Percentiles rank a stretch among this genome's conserved stretches.
These are phyloP conservation scores for Eurytemora carolleeae DNA, from an alignment of 1,140 invertebrate species.

Conservation along the genomic window DNA sequence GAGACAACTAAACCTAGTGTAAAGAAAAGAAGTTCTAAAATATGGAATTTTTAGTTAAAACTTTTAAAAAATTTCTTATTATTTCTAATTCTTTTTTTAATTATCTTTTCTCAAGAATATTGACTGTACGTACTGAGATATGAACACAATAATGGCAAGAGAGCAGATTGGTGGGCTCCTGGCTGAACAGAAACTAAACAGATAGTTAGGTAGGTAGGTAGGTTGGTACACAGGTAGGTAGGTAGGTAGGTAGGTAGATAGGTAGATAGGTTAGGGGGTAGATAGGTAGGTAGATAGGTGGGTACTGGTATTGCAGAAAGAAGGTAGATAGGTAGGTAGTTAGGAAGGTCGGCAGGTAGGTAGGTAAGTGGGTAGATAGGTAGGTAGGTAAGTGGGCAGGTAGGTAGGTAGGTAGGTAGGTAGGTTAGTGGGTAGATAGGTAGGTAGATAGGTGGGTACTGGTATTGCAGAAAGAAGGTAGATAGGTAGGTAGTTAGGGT, in stretches of 20 bases:
- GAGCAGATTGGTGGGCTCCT: neutral
- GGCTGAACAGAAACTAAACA: constrained; percentile 7
- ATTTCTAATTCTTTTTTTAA: too few relatives aligned
- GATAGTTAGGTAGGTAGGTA: neutral
- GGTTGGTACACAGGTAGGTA: neutral
- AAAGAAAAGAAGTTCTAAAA: neutral
- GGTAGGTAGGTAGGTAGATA: too few relatives aligned
- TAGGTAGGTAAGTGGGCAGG: neutral
- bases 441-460: too few relatives aligned
- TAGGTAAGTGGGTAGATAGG: neutral
- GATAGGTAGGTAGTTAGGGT: too few relatives aligned
- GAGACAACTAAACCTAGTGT: neutral
- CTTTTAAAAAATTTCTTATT: constrained; percentile 31
- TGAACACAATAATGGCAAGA: constrained; percentile 64
- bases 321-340: too few relatives aligned
- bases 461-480: too few relatives aligned
- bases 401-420: neutral
- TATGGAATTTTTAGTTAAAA: neutral
- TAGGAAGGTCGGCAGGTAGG: neutral
- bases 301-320: neutral
- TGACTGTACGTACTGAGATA: constrained; percentile 60
- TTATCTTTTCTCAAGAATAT: constrained; percentile 72
- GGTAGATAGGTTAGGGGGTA: neutral
- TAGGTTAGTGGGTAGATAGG: neutral
- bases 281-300: neutral